Percentiles rank a stretch among this genome's conserved stretches.
Evolutionary conservation across 2,888 invertebrate genomes (phyloP).

Genomic region (Tillus elongatus): DNA sequence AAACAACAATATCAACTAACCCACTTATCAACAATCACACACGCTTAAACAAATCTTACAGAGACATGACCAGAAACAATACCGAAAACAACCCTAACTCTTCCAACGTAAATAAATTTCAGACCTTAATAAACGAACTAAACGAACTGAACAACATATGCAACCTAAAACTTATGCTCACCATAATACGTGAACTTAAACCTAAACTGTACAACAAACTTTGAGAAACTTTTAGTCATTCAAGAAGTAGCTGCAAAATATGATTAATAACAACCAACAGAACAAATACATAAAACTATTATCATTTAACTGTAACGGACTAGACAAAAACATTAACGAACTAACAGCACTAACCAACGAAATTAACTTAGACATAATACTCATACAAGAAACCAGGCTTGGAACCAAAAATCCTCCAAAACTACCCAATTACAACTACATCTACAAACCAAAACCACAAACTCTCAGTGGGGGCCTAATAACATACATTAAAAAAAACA

Average conservation of each 20-base stretch:
- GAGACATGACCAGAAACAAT: neutral
- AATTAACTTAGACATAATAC: constrained; percentile 5
- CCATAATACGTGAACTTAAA: neutral
- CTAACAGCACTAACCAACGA: constrained; percentile 7
- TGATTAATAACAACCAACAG: no score
- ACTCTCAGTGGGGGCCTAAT: neutral
- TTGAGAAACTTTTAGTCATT: neutral
- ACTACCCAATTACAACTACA: constrained; percentile 5
- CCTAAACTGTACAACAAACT: neutral
- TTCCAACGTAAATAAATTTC: neutral
- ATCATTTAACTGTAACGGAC: constrained; percentile 7
- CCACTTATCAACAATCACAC: neutral
- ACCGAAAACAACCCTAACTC: neutral
- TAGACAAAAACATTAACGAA: constrained; percentile 7
- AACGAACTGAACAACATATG: constrained; percentile 1
- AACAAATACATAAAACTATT: constrained; percentile 3
- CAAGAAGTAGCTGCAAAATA: neutral
- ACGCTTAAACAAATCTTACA: neutral
- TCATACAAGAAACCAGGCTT: constrained; percentile 8
- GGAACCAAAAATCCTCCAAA: constrained; percentile 6
- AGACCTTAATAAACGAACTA: no score
- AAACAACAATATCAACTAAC: neutral
- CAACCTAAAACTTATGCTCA: neutral
- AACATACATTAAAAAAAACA: constrained; percentile 1
- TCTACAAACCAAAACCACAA: constrained; percentile 6